These are phyloP conservation scores for Peromyscus californicus DNA, from an alignment of 2,113 vertebrate genomes.

Conservation along the genomic window DNA sequence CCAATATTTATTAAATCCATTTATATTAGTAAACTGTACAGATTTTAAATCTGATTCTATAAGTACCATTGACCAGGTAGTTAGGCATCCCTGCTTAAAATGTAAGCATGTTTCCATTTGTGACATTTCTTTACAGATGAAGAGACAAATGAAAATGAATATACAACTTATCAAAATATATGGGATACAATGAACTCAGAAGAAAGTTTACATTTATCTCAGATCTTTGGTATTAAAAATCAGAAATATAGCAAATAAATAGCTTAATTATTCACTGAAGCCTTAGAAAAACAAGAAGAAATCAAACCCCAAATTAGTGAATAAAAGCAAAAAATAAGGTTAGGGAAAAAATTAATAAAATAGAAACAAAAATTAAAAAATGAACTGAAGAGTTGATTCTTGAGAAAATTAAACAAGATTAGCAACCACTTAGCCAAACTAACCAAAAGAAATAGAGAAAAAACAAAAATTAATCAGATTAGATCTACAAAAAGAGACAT, in stretches of 20 bases:
- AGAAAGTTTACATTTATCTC: not conserved
- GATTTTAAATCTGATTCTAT: not conserved
- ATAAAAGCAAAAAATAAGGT: not conserved
- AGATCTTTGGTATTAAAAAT: not conserved
- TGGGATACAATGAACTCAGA: not conserved
- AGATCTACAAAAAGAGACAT: not conserved
- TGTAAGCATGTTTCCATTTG: not conserved
- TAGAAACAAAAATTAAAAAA: not conserved
- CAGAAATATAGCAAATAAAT: not conserved
- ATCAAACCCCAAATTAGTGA: not conserved
- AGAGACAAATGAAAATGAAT: not conserved
- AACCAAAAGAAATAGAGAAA: not conserved
- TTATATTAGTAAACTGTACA: not conserved
- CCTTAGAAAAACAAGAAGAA: not conserved
- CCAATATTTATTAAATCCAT: not conserved
- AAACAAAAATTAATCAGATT: not conserved
- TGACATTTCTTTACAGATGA: not conserved
- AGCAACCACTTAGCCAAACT: not conserved
- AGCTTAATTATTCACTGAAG: not conserved
- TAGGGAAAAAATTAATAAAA: not conserved
- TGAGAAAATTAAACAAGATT: not conserved
- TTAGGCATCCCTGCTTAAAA: not conserved
- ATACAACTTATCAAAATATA: not conserved
- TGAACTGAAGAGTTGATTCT: not conserved
- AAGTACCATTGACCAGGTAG: not conserved